Percentiles rank a stretch among this genome's conserved stretches.
Conservation (phyloP, 2,797 vertebrate species). For the Luscinia luscinia region DNA sequence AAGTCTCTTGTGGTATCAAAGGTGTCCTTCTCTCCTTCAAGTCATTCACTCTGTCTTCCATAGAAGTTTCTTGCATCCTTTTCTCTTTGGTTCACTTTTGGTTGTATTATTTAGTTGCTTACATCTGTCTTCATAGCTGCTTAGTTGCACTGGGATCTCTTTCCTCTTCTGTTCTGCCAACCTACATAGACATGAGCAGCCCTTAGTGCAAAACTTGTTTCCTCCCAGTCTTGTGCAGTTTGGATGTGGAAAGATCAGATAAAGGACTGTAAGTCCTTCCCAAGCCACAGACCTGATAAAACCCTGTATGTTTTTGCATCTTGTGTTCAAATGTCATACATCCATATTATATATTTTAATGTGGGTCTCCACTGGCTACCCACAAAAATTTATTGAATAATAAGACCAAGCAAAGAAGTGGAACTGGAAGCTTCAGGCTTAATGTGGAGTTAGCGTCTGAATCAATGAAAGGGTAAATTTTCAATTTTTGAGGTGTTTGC, state of each 20-base stretch:
- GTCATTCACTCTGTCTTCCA: background rate
- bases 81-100: background rate
- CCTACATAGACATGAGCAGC: background rate
- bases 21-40: background rate
- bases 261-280: background rate
- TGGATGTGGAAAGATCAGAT: background rate
- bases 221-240: background rate
- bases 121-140: background rate
- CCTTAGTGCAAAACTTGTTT: background rate
- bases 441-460: background rate
- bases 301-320: background rate
- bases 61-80: background rate
- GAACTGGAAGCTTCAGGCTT: slow-evolving; percentile 11
- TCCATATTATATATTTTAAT: background rate
- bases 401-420: background rate
- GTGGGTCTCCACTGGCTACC: background rate
- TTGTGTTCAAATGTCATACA: background rate
- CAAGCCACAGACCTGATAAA: background rate
- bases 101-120: background rate
- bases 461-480: slow-evolving; percentile 12
- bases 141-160: background rate
- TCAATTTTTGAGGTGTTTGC: background rate
- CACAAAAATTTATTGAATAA: slow-evolving; percentile 14
- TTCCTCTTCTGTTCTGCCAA: background rate
- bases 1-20: background rate